Evolutionary conservation across 2,888 invertebrate genomes (phyloP).

Genomic region (Drosophila vallismaia): DNA sequence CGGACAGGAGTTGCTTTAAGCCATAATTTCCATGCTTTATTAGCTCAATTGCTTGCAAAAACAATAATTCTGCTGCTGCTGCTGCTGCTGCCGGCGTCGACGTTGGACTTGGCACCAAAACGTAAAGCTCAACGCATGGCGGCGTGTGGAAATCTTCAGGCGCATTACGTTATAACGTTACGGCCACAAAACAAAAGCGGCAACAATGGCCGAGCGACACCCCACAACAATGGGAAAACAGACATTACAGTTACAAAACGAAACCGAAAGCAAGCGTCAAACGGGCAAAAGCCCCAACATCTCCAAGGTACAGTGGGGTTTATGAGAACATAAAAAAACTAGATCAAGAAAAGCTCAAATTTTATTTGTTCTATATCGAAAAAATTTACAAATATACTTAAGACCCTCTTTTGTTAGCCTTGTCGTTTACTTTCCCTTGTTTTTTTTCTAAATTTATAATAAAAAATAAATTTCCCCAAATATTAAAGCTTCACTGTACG

Average conservation of each 20-base stretch:
- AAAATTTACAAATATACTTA: not conserved
- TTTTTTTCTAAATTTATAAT: not conserved
- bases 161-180: slow-evolving; percentile 74
- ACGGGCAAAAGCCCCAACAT: slow-evolving; percentile 21
- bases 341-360: not conserved
- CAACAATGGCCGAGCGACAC: slow-evolving; percentile 20
- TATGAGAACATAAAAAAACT: not conserved
- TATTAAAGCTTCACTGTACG: slow-evolving; percentile 44
- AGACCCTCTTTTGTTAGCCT: not conserved
- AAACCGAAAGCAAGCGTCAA: slow-evolving; percentile 64
- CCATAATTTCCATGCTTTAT: slow-evolving; percentile 50
- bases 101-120: slow-evolving; percentile 82
- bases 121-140: slow-evolving; percentile 61
- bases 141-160: slow-evolving; percentile 71
- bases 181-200: slow-evolving; percentile 39
- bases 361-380: too few relatives aligned
- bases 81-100: slow-evolving; percentile 47
- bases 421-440: too few relatives aligned
- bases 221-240: slow-evolving; percentile 54
- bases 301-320: slow-evolving; percentile 11
- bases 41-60: slow-evolving; percentile 57
- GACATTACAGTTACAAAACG: slow-evolving; percentile 76
- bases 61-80: not conserved
- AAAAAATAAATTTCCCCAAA: not conserved
- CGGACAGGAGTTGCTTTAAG: slow-evolving; percentile 56